A percentile compares a stretch with the other conserved stretches of the same genome.
These are phyloP conservation scores for Tetragonula carbonaria DNA, from an alignment of 2,888 invertebrate species.

Conservation along the genomic window DNA sequence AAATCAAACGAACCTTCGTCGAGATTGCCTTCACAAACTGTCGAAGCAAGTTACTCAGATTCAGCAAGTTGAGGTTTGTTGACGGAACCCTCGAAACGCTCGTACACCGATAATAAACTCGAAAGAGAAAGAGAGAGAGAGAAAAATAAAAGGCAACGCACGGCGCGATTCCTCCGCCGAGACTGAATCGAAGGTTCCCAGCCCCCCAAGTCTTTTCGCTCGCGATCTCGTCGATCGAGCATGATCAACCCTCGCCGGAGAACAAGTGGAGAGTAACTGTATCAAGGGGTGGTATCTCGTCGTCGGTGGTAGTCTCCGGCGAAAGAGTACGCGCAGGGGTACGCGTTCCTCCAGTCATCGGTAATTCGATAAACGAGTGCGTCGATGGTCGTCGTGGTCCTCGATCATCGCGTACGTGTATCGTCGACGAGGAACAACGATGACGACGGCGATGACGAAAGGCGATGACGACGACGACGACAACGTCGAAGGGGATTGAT, in stretches of 20 bases:
- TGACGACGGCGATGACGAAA: neutral
- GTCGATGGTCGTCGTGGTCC: conserved; percentile 58
- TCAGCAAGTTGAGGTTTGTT: too few species aligned
- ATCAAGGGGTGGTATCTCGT: conserved; percentile 10
- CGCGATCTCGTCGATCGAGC: conserved; percentile 47
- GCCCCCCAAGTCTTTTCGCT: conserved; percentile 5
- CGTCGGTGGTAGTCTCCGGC: neutral
- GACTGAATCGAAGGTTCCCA: neutral
- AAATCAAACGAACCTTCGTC: conserved; percentile 6
- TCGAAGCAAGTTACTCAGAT: too few species aligned
- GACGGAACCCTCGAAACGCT: neutral
- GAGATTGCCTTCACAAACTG: too few species aligned
- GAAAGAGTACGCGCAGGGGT: conserved; percentile 28
- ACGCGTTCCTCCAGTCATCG: conserved; percentile 63
- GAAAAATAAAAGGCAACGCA: too few species aligned
- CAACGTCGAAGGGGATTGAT: conserved; percentile 8
- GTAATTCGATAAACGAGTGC: conserved; percentile 76
- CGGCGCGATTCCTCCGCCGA: neutral
- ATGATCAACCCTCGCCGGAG: conserved; percentile 42
- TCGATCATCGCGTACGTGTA: neutral
- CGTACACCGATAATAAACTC: neutral
- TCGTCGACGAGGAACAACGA: neutral
- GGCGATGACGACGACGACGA: neutral
- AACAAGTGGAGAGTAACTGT: conserved; percentile 40
- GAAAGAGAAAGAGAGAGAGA: too few species aligned